Base-by-base conservation (phyloP, 2,797 vertebrate species). In the Echeneis naucrates region DNA sequence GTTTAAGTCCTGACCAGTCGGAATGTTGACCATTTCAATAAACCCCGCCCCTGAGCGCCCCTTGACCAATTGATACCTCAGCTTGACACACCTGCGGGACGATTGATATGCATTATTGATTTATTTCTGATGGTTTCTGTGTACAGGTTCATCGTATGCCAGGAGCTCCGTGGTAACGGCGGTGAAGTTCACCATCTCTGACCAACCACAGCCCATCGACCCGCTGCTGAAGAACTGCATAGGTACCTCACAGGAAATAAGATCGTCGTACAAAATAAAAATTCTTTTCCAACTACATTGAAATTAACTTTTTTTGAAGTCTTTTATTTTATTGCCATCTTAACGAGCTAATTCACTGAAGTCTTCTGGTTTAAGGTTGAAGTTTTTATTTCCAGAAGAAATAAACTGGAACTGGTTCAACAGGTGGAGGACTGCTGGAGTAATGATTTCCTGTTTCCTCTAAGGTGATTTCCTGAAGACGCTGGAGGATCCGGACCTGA, bases 111-210 rank as follows among this genome's bases (percentile, higher is more conserved):
- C 17, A 45, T 10, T 40, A 4, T n/a, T 61, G 38, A 54, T 67
- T 27, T n/a, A 40, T 72, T 65, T 37, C 32, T 40, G 35, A 7
- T 67, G 30, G 5, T 38, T 1, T 48, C 5, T 44, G 19, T 19
- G 12, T 42, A 37, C 38, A 99, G 98, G 97, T 4, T 99, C 98
- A 0, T 98, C 98, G 2, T 98, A 99, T 66, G 98, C 98, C 87
- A 93, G 98, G 81, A 99, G 98, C 91, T 98, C 98, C 4, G 98
- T 99, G 74, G 98, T 99, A 64, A 99, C 98, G 6, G 98, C 98
- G 52, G 96, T 99, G 24, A 99, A 99, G 82, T 99, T 99, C 92
- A 99, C 98, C 33, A 99, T 99, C 92, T 99, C 97, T 75, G 98
- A 99, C 88, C 98, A 99, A 68, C 97, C 97, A 8, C 97, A 99